A percentile compares a stretch with the other conserved stretches of the same genome.
Evolutionary conservation across 1,140 invertebrate genomes (phyloP).

Genomic region (Drosophila burlai): DNA sequence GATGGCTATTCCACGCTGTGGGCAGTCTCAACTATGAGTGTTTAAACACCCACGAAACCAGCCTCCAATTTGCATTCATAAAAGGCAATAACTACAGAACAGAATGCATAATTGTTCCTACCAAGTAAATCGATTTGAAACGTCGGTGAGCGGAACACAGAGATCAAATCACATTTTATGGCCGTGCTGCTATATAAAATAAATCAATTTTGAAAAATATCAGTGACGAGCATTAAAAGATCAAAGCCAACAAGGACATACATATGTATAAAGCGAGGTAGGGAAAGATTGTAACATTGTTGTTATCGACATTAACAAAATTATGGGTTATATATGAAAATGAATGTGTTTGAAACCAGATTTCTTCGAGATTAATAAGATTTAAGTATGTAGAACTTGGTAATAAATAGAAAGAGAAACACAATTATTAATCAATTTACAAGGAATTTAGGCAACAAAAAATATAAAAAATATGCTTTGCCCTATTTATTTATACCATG

Average conservation of each 20-base stretch:
- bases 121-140: conserved; percentile 41
- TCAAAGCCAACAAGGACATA: not conserved
- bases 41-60: conserved; percentile 40
- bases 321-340: not conserved
- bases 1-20: conserved; percentile 16
- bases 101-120: conserved; percentile 52
- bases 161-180: conserved; percentile 30
- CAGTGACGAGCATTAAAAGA: not conserved
- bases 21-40: conserved; percentile 36
- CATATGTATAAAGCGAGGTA: too few relatives aligned
- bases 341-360: not conserved
- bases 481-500: not conserved
- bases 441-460: not conserved
- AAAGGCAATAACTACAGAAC: conserved; percentile 48
- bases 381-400: not conserved
- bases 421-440: not conserved
- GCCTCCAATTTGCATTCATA: conserved; percentile 41
- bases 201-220: conserved; percentile 21
- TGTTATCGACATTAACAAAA: not conserved
- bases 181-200: not conserved
- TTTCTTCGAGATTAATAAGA: not conserved
- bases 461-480: not conserved
- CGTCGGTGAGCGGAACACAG: conserved; percentile 8
- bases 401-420: not conserved
- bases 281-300: too few relatives aligned